Evolutionary conservation across 2,888 invertebrate species (phyloP), one percentile per base, ranked within the genome.

Genomic region (Eristalinus sepulchralis): DNA sequence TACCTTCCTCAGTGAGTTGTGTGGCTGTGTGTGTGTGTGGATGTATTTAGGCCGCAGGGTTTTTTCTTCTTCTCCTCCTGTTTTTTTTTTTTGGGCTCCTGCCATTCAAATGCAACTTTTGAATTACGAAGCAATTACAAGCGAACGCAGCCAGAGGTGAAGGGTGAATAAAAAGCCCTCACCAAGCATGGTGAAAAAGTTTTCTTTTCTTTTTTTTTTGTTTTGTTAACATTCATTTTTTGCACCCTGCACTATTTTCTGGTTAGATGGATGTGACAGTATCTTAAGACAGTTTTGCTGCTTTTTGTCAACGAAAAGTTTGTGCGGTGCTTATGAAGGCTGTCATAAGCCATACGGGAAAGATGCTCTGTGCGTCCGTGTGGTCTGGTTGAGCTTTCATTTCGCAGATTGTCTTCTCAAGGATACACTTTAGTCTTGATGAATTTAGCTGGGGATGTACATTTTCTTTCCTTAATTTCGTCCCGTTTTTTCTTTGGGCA

Each of bases 1-100:
- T 60, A 57, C 68, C 60, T 47, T 47, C 60, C 27, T 70, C 70
- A 75, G 31, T 22, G 57, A 79, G 78, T 66, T 71, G 60, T 62
- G 66, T 47, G 47, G n/a, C n/a, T n/a, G n/a, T n/a, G n/a, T n/a
- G n/a, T n/a, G n/a, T n/a, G n/a, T n/a, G n/a, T n/a, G n/a, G n/a
- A n/a, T 86, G 70, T 78, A 83, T 86, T 86, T 79, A 63, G 78
- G 75, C 53, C 66, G 68, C 39, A 78, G 70, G 72, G 76, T 72
- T 60, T 75, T 76, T 80, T 17, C 6, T 17, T n/a, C 17, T 17
- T n/a, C 39, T 47, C 17, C 17, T 47, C n/a, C 6, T 8, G 0
- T 47, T 47, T 47, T n/a, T 27, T 27, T 47, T 47, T 8, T 80
- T 11, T 33, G 34, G 71, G 66, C 55, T 64, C 64, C 31, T 57